Conservation (phyloP, 2,113 vertebrate genomes). For the Pluvialis apricaria region DNA sequence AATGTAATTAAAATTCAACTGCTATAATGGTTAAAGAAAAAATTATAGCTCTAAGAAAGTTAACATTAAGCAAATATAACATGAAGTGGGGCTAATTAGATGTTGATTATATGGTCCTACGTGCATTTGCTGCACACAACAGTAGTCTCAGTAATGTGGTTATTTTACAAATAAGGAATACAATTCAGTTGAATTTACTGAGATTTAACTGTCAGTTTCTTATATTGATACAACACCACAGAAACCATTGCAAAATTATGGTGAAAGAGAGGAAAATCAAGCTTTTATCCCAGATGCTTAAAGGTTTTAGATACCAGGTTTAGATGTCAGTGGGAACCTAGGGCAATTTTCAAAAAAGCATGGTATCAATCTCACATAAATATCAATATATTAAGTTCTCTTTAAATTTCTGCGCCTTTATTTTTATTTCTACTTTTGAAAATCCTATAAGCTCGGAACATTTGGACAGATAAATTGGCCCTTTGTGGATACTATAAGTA, state of each 20-base stretch:
- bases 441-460: not conserved
- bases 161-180: conserved; percentile 60
- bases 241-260: not conserved
- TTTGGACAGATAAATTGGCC: not conserved
- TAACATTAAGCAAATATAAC: conserved; percentile 77
- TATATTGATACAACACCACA: not conserved
- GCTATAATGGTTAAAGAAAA: conserved; percentile 76
- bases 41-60: conserved; percentile 73
- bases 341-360: not conserved
- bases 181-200: not conserved
- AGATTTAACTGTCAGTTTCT: not conserved
- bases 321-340: not conserved
- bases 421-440: not conserved
- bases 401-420: not conserved
- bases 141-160: conserved; percentile 61
- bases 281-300: not conserved
- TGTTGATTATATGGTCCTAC: conserved; percentile 68
- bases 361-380: not conserved
- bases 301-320: not conserved
- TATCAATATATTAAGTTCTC: not conserved
- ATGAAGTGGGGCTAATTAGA: conserved; percentile 76
- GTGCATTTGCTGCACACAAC: conserved; percentile 67
- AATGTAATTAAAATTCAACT: conserved; percentile 83
- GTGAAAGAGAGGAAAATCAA: not conserved
- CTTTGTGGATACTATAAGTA: conserved; percentile 12